Percentiles rank a stretch among this genome's conserved stretches.
phyloP scores from a whole-genome alignment of 2,888 invertebrate species.

The Argynnis bischoffii region DNA sequence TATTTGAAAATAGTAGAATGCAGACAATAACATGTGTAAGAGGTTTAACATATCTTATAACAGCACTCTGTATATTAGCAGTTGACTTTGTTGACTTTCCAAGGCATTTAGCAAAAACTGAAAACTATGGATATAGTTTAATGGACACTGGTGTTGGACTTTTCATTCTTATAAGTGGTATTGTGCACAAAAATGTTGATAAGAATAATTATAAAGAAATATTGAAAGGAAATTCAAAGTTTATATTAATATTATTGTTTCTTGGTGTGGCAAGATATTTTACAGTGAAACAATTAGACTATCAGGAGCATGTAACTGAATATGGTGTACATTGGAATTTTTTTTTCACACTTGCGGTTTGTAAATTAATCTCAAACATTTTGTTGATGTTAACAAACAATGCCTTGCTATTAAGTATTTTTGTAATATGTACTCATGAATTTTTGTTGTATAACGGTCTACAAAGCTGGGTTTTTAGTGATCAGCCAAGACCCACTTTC shows the following conservation, averaged over 20 bases:
- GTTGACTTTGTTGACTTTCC: slow-evolving; percentile 97
- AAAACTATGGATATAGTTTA: slow-evolving; percentile 90
- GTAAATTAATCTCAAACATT: slow-evolving; percentile 87
- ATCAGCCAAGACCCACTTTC: slow-evolving; percentile 81
- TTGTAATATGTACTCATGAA: slow-evolving; percentile 85
- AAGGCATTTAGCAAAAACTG: slow-evolving; percentile 92
- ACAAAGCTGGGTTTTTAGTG: slow-evolving; percentile 87
- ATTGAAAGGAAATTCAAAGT: slow-evolving; percentile 62
- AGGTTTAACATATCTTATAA: slow-evolving; percentile 87
- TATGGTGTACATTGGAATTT: slow-evolving; percentile 99
- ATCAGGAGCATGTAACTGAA: slow-evolving; percentile 94
- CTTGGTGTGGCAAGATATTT: slow-evolving; percentile 85
- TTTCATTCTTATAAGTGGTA: slow-evolving; percentile 91
- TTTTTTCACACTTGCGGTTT: slow-evolving; percentile 94
- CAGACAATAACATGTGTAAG: slow-evolving; percentile 85
- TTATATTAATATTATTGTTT: slow-evolving; percentile 64
- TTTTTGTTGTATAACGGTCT: slow-evolving; percentile 83
- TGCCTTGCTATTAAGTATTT: slow-evolving; percentile 79
- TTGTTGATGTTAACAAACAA: slow-evolving; percentile 80
- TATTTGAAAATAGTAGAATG: slow-evolving; percentile 48
- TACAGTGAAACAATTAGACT: slow-evolving; percentile 85
- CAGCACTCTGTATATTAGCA: slow-evolving; percentile 92
- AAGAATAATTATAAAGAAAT: slow-evolving; percentile 54
- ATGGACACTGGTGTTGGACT: slow-evolving; percentile 98
- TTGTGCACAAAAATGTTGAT: slow-evolving; percentile 82